Conservation (phyloP, 2,797 vertebrate genomes). For the Merluccius polli region DNA sequence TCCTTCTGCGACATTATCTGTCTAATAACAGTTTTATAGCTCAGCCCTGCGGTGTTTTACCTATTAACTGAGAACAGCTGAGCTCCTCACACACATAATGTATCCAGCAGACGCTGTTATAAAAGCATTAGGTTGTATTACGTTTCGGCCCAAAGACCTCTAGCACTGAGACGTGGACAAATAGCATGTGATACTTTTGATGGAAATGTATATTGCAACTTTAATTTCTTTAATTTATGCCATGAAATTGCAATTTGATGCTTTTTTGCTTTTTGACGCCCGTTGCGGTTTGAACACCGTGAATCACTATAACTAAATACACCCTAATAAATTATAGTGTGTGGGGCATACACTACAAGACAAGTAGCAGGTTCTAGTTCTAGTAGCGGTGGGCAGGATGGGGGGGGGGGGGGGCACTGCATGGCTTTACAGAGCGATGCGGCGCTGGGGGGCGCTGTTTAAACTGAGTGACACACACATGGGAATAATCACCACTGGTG, state of each 20-base stretch:
- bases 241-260: neutral
- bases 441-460: conserved; percentile 40
- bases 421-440: no score
- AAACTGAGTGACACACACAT: conserved; percentile 60
- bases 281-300: neutral
- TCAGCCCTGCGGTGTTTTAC: neutral
- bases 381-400: no score
- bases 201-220: neutral
- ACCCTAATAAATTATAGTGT: neutral
- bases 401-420: neutral
- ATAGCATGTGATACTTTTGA: neutral
- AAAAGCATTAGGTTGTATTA: neutral
- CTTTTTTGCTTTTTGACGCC: neutral
- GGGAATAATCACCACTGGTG: conserved; percentile 58
- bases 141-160: neutral
- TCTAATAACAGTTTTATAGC: neutral
- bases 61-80: neutral
- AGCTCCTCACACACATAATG: neutral
- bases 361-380: no score
- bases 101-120: neutral
- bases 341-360: neutral
- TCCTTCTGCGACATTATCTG: neutral
- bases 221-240: neutral
- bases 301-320: neutral
- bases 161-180: neutral